Evolutionary conservation across 2,888 invertebrate species (phyloP), one percentile per base, ranked within the genome.

Genomic region (Athetis lepigone): DNA sequence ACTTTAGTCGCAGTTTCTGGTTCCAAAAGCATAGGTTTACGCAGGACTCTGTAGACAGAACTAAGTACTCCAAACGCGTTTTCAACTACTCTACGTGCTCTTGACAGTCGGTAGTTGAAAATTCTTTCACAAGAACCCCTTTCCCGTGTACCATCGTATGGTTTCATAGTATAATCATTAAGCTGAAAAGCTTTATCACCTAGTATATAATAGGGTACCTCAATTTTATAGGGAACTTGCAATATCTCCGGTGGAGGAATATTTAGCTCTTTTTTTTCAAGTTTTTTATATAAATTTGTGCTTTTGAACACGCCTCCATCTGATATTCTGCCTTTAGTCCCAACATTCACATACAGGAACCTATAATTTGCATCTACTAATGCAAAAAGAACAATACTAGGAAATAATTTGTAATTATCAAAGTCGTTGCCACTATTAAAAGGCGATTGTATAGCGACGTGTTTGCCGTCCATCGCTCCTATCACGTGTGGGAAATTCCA

Each of bases 391-490:
- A 91, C 87, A 29, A 88, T 83, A 71, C 87, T 70, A 18, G 56
- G 37, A 64, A 72, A 70, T 19, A 46, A 69, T 81, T 87, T 88
- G 57, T 87, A 89, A 59, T 88, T 86, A 63, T 74, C 60, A 59
- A 51, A 78, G 82, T 84, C 81, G 43, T 79, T 72, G 56, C 76
- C 77, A 73, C 75, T 71, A 55, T 83, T 75, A 19, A 74, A 60
- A 27, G 87, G 86, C 40, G 77, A 56, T 74, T 85, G 80, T 27
- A 87, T 61, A 55, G 4, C 47, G 71, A 61, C 55, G 4, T 79
- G 87, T 72, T 90, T 88, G 5, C 88, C 88, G 59, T 88, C 86
- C 59, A 87, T 81, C 5, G 86, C 81, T 27, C 80, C 88, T 25
- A 84, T 19, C 21, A 72, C 80, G 45, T 86, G 81, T 59, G 87